These are phyloP conservation scores for Acrocephalus scirpaceus DNA, from an alignment of 2,797 vertebrate genomes.

Conservation along the genomic window DNA sequence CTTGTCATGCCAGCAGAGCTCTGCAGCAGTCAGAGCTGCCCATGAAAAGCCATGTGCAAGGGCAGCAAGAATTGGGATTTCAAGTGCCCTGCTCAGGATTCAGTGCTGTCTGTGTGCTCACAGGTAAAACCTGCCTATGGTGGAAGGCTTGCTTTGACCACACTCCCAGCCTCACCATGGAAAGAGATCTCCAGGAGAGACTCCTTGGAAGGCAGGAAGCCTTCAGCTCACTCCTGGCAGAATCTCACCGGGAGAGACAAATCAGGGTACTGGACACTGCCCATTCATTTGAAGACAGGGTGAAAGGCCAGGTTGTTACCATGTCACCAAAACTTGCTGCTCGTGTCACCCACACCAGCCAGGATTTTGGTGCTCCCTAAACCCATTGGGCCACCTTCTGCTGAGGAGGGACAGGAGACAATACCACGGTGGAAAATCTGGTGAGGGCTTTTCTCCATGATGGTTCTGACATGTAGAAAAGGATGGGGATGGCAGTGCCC, in stretches of 20 bases:
- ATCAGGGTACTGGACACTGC: background rate
- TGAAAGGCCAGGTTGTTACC: background rate
- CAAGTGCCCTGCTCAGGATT: background rate
- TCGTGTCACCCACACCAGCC: background rate
- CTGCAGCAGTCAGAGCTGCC: background rate
- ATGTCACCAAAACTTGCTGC: background rate
- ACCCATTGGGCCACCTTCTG: background rate
- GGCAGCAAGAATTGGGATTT: background rate
- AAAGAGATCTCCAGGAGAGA: background rate
- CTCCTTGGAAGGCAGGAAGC: background rate
- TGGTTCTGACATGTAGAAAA: background rate
- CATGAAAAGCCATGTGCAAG: fast-evolving
- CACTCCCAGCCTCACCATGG: background rate
- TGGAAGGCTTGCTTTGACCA: background rate
- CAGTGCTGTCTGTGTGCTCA: fast-evolving
- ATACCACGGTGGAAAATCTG: background rate
- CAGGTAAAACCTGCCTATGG: fast-evolving
- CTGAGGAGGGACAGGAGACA: background rate
- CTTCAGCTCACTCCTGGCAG: background rate
- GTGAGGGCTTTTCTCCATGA: fast-evolving
- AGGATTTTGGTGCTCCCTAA: background rate
- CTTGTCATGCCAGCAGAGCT: background rate
- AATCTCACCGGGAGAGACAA: background rate
- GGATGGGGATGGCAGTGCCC: background rate
- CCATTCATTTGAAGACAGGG: background rate